These are phyloP conservation scores for Merops nubicus DNA, from an alignment of 2,113 vertebrate species.

Conservation along the genomic window DNA sequence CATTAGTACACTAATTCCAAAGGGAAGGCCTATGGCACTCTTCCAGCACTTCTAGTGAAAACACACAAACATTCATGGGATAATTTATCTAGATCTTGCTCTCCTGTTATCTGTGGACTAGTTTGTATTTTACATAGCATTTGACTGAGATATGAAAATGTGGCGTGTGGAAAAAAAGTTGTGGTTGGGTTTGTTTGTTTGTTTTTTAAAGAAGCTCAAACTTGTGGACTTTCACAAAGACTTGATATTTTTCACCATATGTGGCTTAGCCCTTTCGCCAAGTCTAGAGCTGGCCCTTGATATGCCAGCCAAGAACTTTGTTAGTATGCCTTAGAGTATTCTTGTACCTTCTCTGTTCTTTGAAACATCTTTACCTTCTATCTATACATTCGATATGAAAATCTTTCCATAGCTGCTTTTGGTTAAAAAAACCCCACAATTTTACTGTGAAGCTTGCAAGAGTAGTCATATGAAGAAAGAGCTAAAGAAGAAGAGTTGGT, in stretches of 20 bases:
- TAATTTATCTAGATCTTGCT: not conserved
- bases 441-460: not conserved
- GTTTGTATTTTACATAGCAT: not conserved
- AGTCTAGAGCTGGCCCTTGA: not conserved
- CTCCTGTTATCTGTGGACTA: not conserved
- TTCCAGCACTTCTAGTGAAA: not conserved
- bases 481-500: not conserved
- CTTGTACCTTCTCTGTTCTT: not conserved
- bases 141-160: not conserved
- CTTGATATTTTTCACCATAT: not conserved
- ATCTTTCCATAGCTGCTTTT: not conserved
- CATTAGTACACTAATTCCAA: not conserved
- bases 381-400: not conserved
- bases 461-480: not conserved
- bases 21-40: not conserved
- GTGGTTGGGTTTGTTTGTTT: not conserved
- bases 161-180: not conserved
- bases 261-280: not conserved
- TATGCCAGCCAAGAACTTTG: not conserved
- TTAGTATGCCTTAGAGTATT: not conserved
- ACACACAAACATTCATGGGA: not conserved
- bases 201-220: not conserved
- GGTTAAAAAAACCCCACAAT: not conserved
- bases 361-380: not conserved
- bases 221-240: not conserved